Evolutionary conservation across 1,140 invertebrate genomes (phyloP).

Genomic region (Phortica variegata): DNA sequence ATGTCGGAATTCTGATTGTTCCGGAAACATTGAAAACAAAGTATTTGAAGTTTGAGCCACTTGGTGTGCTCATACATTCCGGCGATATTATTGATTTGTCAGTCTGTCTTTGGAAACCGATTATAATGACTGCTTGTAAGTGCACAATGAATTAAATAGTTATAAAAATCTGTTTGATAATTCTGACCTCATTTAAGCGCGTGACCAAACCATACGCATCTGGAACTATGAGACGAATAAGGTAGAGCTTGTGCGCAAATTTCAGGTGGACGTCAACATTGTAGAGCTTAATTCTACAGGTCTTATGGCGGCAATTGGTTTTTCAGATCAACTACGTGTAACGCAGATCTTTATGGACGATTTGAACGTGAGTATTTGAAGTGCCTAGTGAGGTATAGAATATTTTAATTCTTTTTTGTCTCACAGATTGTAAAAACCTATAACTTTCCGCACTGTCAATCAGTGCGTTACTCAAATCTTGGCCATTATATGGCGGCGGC

Average conservation of each 20-base stretch:
- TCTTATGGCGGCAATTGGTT: conserved; percentile 84
- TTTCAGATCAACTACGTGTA: conserved; percentile 83
- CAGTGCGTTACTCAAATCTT: conserved; percentile 46
- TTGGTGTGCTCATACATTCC: conserved; percentile 78
- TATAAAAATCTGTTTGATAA: neutral
- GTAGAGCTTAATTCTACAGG: conserved; percentile 81
- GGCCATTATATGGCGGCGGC: conserved; percentile 53
- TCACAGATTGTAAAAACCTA: conserved; percentile 49
- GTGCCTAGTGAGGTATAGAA: neutral
- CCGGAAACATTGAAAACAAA: conserved; percentile 53
- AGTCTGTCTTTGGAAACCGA: conserved; percentile 83
- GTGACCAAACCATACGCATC: conserved; percentile 79
- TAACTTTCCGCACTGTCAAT: conserved; percentile 51
- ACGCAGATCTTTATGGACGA: conserved; percentile 86
- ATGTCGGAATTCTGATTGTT: conserved; percentile 60
- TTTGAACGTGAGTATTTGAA: conserved; percentile 65
- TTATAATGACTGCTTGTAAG: conserved; percentile 81
- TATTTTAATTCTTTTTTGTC: conserved; percentile 1
- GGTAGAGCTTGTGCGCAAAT: conserved; percentile 78
- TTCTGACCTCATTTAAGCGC: conserved; percentile 25
- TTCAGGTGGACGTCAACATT: conserved; percentile 76
- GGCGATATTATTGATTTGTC: conserved; percentile 76
- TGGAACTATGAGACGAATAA: conserved; percentile 86
- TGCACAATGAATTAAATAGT: neutral
- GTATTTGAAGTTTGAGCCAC: conserved; percentile 57